Base-by-base conservation (phyloP, 2,888 invertebrate genomes). In the Psylliodes chrysocephalus region DNA sequence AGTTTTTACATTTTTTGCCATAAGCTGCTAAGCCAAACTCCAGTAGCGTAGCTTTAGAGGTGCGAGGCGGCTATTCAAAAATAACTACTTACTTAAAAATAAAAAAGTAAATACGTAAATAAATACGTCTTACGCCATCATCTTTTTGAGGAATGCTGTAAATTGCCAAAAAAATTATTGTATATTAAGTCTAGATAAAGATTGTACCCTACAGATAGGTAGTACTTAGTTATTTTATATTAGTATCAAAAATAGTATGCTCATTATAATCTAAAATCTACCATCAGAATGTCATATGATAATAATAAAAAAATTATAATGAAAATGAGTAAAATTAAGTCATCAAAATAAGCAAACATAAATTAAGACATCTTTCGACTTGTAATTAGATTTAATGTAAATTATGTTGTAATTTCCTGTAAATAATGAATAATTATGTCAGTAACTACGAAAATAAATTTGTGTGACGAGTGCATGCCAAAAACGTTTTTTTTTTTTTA, bases 131-230 rank as follows among this genome's bases (percentile, higher is more conserved):
- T 85, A 89, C 85, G 86, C 87, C 89, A 90, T 88, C 85, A 90
- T 85, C 86, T 90, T 90, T 89, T 90, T 90, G 86, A 91, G 88
- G 89, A 90, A 91, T 85, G 90, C 91, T 91, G 89, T 77, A 75
- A 88, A 88, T 68, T 35, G 35, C 35, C 35, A 35, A 35, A 35
- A 35, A 35, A n/a, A 35, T n/a, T 6, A 22, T 8, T 35, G 35
- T 35, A 14, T 12, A 35, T 12, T 35, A 35, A 35, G 10, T 14
- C 22, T n/a, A n/a, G n/a, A 22, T 30, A 30, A 30, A 8, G 4
- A 30, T 30, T 10, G 30, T 10, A 30, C 1, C n/a, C 4, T 30
- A 30, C 10, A 8, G 4, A 10, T 30, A 10, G 30, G 2, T 6
- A 30, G 10, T 30, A 30, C 4, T 30, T 10, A 30, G 30, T 6